These are phyloP conservation scores for Larimichthys polyactis DNA, from an alignment of 2,113 vertebrate genomes.

Conservation along the genomic window DNA sequence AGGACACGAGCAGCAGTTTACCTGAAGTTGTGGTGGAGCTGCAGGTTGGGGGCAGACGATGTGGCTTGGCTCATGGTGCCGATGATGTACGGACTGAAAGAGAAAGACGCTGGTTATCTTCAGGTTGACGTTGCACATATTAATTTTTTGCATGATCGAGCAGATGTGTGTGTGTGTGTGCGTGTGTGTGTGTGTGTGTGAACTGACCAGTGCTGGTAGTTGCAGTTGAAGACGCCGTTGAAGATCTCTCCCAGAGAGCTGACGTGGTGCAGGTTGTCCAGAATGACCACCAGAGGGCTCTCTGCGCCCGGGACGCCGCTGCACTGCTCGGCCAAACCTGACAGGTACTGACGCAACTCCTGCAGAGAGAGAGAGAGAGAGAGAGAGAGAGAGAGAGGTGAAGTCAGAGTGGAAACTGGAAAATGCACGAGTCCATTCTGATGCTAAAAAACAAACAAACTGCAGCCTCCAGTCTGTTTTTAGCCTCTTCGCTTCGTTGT, in stretches of 20 bases:
- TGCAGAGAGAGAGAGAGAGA: constrained; percentile 51
- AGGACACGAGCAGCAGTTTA: constrained; percentile 63
- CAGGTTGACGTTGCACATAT: too few species aligned
- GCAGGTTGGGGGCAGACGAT: constrained; percentile 96
- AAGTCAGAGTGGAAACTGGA: too few species aligned
- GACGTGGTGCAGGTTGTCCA: constrained; percentile 97
- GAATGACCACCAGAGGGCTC: constrained; percentile 94
- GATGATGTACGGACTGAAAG: constrained; percentile 93
- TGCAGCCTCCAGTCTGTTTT: too few species aligned
- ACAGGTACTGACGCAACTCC: constrained; percentile 96
- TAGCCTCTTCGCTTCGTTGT: too few species aligned
- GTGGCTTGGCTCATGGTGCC: constrained; percentile 99
- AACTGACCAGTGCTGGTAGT: constrained; percentile 92
- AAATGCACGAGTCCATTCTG: too few species aligned
- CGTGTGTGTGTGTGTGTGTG: neutral
- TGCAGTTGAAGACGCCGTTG: constrained; percentile 96
- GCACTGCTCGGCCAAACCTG: constrained; percentile 94
- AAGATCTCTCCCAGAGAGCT: constrained; percentile 98
- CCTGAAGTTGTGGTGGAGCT: constrained; percentile 99
- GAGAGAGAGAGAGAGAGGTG: too few species aligned
- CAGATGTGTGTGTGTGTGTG: neutral
- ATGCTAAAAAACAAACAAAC: too few species aligned
- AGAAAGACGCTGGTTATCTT: neutral
- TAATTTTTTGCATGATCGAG: neutral
- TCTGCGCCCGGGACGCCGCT: constrained; percentile 87